Evolutionary conservation across 2,797 vertebrate species (phyloP), one percentile per base, ranked within the genome.

Genomic region (Helarctos malayanus): DNA sequence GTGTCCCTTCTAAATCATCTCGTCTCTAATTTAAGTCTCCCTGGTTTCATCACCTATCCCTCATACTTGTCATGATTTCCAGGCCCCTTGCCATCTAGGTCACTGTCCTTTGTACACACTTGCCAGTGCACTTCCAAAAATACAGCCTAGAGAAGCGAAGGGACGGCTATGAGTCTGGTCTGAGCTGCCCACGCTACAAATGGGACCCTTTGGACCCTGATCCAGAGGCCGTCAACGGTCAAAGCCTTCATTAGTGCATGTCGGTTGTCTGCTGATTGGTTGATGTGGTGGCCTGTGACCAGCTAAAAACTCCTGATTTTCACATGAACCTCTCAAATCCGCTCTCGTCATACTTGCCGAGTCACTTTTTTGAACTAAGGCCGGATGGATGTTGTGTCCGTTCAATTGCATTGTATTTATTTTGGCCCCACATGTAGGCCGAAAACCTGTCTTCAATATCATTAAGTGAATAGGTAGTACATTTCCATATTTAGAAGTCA

Each of bases 111-210:
- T 65, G 54, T 57, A 65, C 41, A 88, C 9, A 25, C 54, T 92
- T 80, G 47, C 82, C 83, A 71, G 3, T 91, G 79, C 61, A 15
- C 68, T 96, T 96, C 89, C 93, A 38, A 54, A 94, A 94, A 81
- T 73, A 85, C 5, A 68, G 45, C 32, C 0, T 14, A 13, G 21
- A 5, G 35, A 84, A 52, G 71, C 41, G 32, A 78, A 94, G 47
- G 49, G 7, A 23, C 10, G 10, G 16, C 88, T 78, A 1, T 3
- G 18, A 73, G 38, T 63, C 8, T 81, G 91, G 35, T 85, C 80
- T 82, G 47, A 87, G 63, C 78, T 57, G 32, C 63, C 41, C 18
- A 14, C 47, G 85, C 54, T n/a, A n/a, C 49, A 73, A 71, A 32
- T 32, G 35, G 29, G 32, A 23, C 59, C 59, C 1, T 80, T 11